These are phyloP conservation scores for Ophion slaviceki DNA, from an alignment of 2,888 invertebrate genomes.

Conservation along the genomic window DNA sequence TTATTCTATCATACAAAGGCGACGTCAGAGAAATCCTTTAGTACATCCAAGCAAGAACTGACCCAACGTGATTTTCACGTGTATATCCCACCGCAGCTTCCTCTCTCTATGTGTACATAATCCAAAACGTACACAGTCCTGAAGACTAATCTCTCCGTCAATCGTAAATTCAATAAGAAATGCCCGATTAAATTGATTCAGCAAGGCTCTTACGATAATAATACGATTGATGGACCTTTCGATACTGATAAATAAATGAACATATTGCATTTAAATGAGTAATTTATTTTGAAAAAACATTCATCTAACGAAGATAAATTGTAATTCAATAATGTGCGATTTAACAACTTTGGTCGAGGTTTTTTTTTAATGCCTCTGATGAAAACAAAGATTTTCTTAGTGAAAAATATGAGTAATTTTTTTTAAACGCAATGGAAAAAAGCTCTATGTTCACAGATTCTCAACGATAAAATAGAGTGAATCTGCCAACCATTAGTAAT, in stretches of 20 bases:
- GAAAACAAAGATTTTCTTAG: too few relatives aligned
- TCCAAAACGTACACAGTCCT: not conserved
- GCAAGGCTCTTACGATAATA: constrained; percentile 3
- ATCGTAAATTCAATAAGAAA: constrained; percentile 55
- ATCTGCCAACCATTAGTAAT: too few relatives aligned
- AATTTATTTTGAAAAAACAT: not conserved
- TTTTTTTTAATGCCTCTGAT: too few relatives aligned
- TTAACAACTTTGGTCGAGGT: not conserved
- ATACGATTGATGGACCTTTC: constrained; percentile 18
- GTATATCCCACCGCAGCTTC: constrained; percentile 19
- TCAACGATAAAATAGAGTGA: too few relatives aligned
- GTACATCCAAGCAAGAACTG: not conserved
- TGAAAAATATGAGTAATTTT: too few relatives aligned
- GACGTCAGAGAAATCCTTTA: not conserved
- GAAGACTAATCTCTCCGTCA: constrained; percentile 45
- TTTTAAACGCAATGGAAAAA: too few relatives aligned
- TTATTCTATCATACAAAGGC: constrained; percentile 11
- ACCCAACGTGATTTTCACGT: constrained; percentile 6
- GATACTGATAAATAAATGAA: not conserved
- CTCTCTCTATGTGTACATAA: not conserved
- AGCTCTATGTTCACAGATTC: too few relatives aligned
- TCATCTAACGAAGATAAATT: not conserved
- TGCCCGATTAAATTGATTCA: constrained; percentile 25
- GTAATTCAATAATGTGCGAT: not conserved
- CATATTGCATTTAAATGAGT: constrained; percentile 1